These are phyloP conservation scores for Parasteatoda lunata DNA, from an alignment of 2,888 invertebrate genomes.

Conservation along the genomic window DNA sequence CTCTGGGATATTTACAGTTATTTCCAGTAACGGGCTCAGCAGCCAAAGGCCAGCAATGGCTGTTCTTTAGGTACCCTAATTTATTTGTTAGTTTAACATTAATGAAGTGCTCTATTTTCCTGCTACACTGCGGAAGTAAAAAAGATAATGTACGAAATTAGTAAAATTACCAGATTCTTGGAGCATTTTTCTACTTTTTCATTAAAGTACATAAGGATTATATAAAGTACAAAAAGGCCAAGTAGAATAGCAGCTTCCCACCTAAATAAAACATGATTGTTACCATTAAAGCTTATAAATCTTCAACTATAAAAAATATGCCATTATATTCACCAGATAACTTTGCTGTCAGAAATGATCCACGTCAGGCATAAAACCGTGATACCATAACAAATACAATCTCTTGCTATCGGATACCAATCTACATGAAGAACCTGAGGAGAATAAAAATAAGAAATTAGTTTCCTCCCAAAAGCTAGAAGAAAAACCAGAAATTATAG, in stretches of 20 bases:
- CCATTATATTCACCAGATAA: slow-evolving; percentile 47
- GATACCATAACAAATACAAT: slow-evolving; percentile 54
- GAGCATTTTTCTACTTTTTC: slow-evolving; percentile 23
- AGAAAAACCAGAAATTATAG: neutral
- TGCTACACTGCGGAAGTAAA: too few species aligned
- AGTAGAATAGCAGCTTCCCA: slow-evolving; percentile 70
- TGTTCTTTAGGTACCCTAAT: neutral
- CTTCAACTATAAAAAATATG: neutral
- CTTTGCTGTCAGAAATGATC: slow-evolving; percentile 61
- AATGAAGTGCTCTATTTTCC: neutral
- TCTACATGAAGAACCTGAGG: slow-evolving; percentile 80
- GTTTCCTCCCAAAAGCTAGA: neutral
- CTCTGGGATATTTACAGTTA: too few species aligned
- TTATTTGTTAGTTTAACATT: neutral
- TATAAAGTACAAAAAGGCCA: slow-evolving; percentile 69
- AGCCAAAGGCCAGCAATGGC: too few species aligned
- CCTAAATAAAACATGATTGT: slow-evolving; percentile 69
- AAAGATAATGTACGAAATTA: too few species aligned
- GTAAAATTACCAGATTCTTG: slow-evolving; percentile 6
- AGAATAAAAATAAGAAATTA: neutral
- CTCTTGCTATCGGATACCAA: slow-evolving; percentile 69
- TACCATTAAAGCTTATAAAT: neutral
- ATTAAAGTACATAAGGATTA: slow-evolving; percentile 70
- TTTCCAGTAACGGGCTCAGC: too few species aligned
- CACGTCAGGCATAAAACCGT: slow-evolving; percentile 44